Percentiles rank a stretch among this genome's conserved stretches.
Evolutionary conservation across 2,113 vertebrate species (phyloP).

Genomic region (Dissostichus mawsoni): DNA sequence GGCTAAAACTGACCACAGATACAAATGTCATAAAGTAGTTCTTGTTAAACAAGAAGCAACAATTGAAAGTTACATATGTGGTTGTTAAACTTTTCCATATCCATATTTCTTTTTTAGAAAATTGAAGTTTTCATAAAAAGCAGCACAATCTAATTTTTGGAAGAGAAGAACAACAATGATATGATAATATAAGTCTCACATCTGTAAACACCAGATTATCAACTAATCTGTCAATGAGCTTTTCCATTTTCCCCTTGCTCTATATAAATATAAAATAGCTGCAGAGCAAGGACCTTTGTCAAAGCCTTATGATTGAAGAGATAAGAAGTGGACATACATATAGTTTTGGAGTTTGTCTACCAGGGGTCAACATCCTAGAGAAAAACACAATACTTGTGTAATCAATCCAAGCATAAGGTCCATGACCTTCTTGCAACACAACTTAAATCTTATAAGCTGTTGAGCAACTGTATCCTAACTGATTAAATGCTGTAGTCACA

Average conservation of each 20-base stretch:
- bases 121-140: neutral
- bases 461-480: slow-evolving; percentile 56
- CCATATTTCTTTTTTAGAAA: neutral
- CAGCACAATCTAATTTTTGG: neutral
- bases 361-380: slow-evolving; percentile 39
- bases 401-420: slow-evolving; percentile 61
- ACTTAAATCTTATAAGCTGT: slow-evolving; percentile 61
- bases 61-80: neutral
- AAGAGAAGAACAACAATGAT: slow-evolving; percentile 18
- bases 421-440: slow-evolving; percentile 51
- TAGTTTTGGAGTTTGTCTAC: neutral
- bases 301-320: neutral
- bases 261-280: neutral
- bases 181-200: neutral
- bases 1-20: neutral
- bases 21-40: neutral
- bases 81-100: neutral
- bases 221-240: neutral
- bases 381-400: slow-evolving; percentile 56
- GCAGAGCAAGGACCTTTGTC: neutral
- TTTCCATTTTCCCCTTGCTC: neutral
- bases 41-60: neutral
- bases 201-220: slow-evolving; percentile 16
- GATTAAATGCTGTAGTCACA: slow-evolving; percentile 64
- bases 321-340: neutral